Base-by-base conservation (phyloP, 2,113 vertebrate species). In the Pungitius pungitius region DNA sequence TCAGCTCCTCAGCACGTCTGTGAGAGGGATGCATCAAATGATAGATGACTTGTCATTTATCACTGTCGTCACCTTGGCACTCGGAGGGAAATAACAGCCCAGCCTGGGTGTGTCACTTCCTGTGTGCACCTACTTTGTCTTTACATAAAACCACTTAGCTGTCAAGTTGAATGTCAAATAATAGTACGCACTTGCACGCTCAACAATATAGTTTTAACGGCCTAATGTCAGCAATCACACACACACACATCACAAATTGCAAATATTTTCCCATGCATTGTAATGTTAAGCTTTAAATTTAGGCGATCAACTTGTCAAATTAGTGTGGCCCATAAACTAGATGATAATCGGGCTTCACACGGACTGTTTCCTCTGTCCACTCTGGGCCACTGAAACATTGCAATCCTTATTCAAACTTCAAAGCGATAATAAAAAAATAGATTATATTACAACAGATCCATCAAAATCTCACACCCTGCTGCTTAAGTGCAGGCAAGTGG, bases 11-110 rank as follows among this genome's bases (percentile, higher is more conserved):
- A 73, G 77, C 61, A 18, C 75, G 76, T 62, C 68, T 54, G 51
- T 65, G 77, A 80, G 71, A 77, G 78, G 87, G 58, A 88, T 57
- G 60, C 72, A 86, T 85, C 75, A 72, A 84, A 91, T 89, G 81
- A 91, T 69, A 80, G 79, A 87, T 56, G 82, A 81, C 78, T 78
- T 39, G 68, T 89, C 85, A 82, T 89, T 89, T 75, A 87, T 90
- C 88, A 88, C 79, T 78, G 86, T 83, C 75, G 2, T 78, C 81
- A 86, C 86, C 80, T 79, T 83, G 78, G 90, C 84, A 84, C 66
- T 52, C 20, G 17, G 85, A 65, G 88, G 81, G 86, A 83, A 90
- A 89, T 81, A 80, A 84, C 73, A 78, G 69, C 49, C 62, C 61
- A 59, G 75, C 35, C 66, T 30, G 37, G 55, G 69, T 62, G 82